Evolutionary conservation across 2,113 vertebrate species (phyloP), one percentile per base, ranked within the genome.

Genomic region (Perccottus glenii): DNA sequence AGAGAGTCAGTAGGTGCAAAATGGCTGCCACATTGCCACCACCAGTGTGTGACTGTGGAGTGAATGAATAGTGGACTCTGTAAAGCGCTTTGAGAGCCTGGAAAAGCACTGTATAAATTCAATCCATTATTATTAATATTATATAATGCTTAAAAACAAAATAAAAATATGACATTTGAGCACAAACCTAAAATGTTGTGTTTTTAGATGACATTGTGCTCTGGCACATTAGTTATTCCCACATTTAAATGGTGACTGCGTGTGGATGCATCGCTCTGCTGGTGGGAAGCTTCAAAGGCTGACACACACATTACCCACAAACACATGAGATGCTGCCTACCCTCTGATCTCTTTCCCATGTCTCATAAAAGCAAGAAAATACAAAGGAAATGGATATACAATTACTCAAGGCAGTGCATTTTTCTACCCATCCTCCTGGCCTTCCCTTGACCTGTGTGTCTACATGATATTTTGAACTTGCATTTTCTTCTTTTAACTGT

Each of bases 261-360:
- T 27, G 9, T 52, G 36, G 48, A 53, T 70, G 36, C 65, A 73
- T 52, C 45, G 6, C 52, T 55, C 56, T 72, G 80, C 67, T 65
- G 64, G 53, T 11, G 33, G 44, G 52, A 59, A 72, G 70, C 73
- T 80, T 80, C 74, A 75, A 68, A 82, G 65, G 40, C 9, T 49
- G 59, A 59, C 42, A 67, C 15, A 35, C 35, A 38, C 43, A 52
- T 19, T 16, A 59, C 32, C 15, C 77, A 38, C 61, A 78, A 32
- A 64, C 58, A 73, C 44, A 46, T 46, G 6, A 55, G 35, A 70
- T 38, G 44, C 53, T 59, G 27, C 42, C 42, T 60, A 71, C 57
- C 58, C 72, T 86, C 70, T 77, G 75, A 84, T 86, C 74, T 71
- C 14, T 70, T 60, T 64, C 47, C 75, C 71, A 44, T 40, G 70